These are phyloP conservation scores for Hirtodrosophila confusa DNA, from an alignment of 2,888 invertebrate genomes.

Conservation along the genomic window DNA sequence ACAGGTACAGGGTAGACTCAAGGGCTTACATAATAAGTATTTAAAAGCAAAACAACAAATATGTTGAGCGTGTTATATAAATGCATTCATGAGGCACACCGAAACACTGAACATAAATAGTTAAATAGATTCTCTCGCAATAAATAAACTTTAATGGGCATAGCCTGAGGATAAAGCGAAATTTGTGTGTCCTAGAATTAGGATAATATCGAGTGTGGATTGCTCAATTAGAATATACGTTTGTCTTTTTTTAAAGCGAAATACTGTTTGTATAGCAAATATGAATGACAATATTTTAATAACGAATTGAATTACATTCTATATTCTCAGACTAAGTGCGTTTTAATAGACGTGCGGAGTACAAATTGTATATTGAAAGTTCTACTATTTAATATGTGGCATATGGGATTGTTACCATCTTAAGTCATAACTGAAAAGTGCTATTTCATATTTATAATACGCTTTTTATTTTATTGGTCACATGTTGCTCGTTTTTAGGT, in stretches of 20 bases:
- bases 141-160: constrained; percentile 9
- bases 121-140: constrained; percentile 3
- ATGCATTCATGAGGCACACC: not conserved
- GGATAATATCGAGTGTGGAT: not conserved
- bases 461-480: constrained; percentile 61
- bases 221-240: constrained; percentile 1
- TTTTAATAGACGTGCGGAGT: constrained; percentile 46
- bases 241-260: constrained; percentile 4
- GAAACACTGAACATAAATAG: not conserved
- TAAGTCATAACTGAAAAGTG: constrained; percentile 5
- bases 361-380: constrained; percentile 13
- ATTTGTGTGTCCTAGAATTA: constrained; percentile 7
- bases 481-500: constrained; percentile 71
- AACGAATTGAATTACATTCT: constrained; percentile 24
- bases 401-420: constrained; percentile 3
- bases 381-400: constrained; percentile 31
- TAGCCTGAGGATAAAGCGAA: not conserved
- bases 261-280: not conserved
- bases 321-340: constrained; percentile 35
- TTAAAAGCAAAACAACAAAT: not conserved
- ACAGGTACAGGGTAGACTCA: not conserved
- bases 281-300: constrained; percentile 3
- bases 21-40: not conserved
- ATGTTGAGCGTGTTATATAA: not conserved
- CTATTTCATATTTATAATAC: constrained; percentile 8